phyloP scores from a whole-genome alignment of 2,797 vertebrate genomes.

The Brachyalestes nurse region DNA sequence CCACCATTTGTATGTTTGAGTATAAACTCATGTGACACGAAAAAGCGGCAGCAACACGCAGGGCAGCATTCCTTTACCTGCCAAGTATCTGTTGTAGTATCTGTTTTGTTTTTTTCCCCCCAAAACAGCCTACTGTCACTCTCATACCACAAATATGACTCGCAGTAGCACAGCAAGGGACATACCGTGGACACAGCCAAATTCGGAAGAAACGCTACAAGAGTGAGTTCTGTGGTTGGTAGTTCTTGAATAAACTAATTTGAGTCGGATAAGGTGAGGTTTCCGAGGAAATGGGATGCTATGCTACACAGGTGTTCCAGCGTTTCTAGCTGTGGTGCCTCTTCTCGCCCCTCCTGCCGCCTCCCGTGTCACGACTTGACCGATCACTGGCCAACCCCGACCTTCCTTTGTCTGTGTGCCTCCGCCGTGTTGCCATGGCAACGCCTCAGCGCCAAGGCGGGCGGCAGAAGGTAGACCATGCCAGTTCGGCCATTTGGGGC shows the following conservation, averaged over 20 bases:
- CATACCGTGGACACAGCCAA: not conserved
- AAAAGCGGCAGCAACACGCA: slow-evolving; percentile 62
- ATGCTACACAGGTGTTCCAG: not conserved
- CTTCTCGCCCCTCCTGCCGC: not conserved
- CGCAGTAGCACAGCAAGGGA: not conserved
- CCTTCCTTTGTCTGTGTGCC: slow-evolving; percentile 58
- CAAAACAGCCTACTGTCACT: slow-evolving; percentile 15
- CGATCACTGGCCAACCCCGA: slow-evolving; percentile 32
- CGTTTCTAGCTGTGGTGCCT: not conserved
- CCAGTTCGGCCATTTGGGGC: slow-evolving; percentile 40
- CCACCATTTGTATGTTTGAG: too few relatives aligned
- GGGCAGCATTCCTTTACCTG: slow-evolving; percentile 71
- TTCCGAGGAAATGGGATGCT: too few relatives aligned
- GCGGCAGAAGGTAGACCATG: slow-evolving; percentile 43
- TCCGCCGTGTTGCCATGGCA: slow-evolving; percentile 70
- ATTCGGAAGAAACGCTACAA: too few relatives aligned
- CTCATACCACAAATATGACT: not conserved
- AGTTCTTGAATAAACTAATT: slow-evolving; percentile 2
- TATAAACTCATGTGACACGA: not conserved
- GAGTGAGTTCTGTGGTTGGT: not conserved
- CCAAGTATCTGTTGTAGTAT: slow-evolving; percentile 49
- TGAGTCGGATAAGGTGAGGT: not conserved
- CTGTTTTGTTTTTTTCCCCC: slow-evolving; percentile 18
- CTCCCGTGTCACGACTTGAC: slow-evolving; percentile 68
- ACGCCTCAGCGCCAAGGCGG: slow-evolving; percentile 58